These are phyloP conservation scores for Plectropomus leopardus DNA, from an alignment of 2,113 vertebrate genomes.

Conservation along the genomic window DNA sequence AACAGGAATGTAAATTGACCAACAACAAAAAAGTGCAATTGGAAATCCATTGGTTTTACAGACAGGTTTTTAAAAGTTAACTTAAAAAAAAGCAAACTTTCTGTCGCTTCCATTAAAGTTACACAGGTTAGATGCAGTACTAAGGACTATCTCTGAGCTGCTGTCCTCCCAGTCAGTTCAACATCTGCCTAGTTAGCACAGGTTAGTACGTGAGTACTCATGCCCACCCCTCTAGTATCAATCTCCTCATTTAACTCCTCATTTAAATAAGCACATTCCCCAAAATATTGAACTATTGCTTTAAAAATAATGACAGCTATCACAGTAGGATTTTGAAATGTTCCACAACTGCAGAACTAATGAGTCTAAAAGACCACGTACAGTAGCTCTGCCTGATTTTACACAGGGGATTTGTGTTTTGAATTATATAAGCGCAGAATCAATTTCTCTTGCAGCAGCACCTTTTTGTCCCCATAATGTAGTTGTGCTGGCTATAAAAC, in stretches of 20 bases:
- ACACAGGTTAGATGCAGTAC: too few species aligned
- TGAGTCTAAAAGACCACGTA: not conserved
- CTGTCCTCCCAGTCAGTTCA: too few species aligned
- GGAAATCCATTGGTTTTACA: too few species aligned
- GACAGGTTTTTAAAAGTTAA: too few species aligned
- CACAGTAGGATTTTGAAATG: not conserved
- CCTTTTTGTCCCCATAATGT: conserved; percentile 28
- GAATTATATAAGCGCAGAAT: conserved; percentile 48
- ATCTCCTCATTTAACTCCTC: not conserved
- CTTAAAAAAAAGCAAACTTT: too few species aligned
- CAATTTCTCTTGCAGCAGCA: conserved; percentile 33
- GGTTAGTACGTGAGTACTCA: too few species aligned
- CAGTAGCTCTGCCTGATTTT: conserved; percentile 17
- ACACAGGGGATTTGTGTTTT: conserved; percentile 8
- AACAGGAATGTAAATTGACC: too few species aligned
- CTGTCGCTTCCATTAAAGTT: too few species aligned
- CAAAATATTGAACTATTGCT: not conserved
- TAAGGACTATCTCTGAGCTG: too few species aligned
- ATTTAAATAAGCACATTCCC: not conserved
- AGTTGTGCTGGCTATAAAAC: conserved; percentile 25
- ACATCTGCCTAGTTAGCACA: too few species aligned
- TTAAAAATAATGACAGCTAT: not conserved
- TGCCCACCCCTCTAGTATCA: not conserved
- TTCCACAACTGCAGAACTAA: not conserved
- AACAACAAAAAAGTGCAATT: too few species aligned